Evolutionary conservation across 2,888 invertebrate genomes (phyloP).

Genomic region (Slavum lentiscoides): DNA sequence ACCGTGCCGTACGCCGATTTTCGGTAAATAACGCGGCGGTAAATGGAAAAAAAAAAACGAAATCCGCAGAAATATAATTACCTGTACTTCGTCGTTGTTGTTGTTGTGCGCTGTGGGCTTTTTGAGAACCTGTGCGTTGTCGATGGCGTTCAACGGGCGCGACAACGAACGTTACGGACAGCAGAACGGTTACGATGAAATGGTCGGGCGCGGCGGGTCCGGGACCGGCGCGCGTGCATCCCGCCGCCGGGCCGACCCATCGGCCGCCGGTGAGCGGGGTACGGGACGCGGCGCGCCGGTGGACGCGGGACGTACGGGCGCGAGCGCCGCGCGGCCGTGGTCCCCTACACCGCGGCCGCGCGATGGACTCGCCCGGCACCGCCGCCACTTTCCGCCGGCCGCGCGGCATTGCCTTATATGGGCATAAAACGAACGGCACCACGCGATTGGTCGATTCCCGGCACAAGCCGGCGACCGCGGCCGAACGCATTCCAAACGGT

Average conservation of each 20-base stretch:
- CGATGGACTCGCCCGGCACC: constrained; percentile 61
- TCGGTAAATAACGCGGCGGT: no score
- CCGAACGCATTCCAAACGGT: constrained; percentile 52
- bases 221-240: constrained; percentile 32
- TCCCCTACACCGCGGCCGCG: constrained; percentile 56
- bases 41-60: no score
- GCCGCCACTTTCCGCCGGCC: constrained; percentile 65
- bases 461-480: constrained; percentile 51
- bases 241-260: constrained; percentile 58
- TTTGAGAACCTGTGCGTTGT: no score
- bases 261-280: neutral
- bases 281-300: neutral
- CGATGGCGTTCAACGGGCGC: no score
- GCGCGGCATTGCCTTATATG: constrained; percentile 79
- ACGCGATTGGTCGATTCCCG: constrained; percentile 69
- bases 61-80: constrained; percentile 14
- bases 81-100: neutral
- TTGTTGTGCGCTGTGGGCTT: no score
- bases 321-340: neutral
- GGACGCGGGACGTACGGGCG: neutral
- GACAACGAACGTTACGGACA: neutral
- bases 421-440: constrained; percentile 73
- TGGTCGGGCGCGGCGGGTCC: constrained; percentile 48
- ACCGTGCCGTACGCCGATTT: no score
- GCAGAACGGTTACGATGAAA: constrained; percentile 52